Conservation (phyloP, 1,140 invertebrate genomes). For the Drosophila neocordata region DNA sequence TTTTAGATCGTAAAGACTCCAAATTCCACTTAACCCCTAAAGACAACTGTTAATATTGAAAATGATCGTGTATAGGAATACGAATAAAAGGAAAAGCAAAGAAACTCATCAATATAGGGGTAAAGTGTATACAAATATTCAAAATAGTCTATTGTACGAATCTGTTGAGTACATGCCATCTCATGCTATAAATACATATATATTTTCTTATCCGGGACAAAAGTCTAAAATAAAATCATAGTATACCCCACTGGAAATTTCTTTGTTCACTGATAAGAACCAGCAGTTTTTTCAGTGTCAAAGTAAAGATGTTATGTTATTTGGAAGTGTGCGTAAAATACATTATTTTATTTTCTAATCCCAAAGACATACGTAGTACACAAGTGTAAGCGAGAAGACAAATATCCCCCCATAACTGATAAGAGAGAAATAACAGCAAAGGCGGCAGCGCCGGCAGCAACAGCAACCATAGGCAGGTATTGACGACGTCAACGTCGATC, state of each 20-base stretch:
- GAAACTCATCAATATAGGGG: neutral
- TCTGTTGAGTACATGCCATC: neutral
- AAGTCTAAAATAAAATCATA: neutral
- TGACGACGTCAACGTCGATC: slow-evolving; percentile 28
- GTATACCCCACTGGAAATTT: neutral
- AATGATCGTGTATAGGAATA: no score
- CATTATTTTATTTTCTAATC: slow-evolving; percentile 38
- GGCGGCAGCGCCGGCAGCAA: neutral
- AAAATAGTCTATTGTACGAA: neutral
- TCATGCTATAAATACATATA: neutral
- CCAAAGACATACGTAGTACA: neutral
- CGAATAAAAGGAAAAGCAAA: no score
- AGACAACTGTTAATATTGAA: no score
- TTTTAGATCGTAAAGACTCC: no score
- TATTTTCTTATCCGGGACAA: neutral
- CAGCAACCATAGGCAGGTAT: slow-evolving; percentile 26
- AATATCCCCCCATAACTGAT: slow-evolving; percentile 44
- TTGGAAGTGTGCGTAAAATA: slow-evolving; percentile 9
- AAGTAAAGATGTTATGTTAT: neutral
- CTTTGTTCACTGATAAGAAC: slow-evolving; percentile 29
- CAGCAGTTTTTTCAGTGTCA: slow-evolving; percentile 24
- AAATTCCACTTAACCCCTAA: no score
- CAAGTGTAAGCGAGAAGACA: slow-evolving; percentile 28
- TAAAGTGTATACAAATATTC: neutral
- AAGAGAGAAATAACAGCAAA: slow-evolving; percentile 24